These are phyloP conservation scores for Coleophora deauratella DNA, from an alignment of 2,888 invertebrate genomes.

Conservation along the genomic window DNA sequence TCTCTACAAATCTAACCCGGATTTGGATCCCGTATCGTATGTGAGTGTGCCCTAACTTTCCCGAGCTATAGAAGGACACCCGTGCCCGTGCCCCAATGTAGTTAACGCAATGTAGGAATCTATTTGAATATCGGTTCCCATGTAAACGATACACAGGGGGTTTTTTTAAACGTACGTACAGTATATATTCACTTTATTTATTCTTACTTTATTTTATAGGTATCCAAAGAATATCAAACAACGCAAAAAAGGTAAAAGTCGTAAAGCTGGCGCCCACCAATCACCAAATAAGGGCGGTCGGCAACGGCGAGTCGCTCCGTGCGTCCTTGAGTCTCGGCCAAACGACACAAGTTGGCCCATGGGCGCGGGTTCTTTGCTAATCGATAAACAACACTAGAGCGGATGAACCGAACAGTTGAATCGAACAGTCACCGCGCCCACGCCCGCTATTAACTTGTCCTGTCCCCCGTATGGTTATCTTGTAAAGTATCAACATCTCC, in stretches of 20 bases:
- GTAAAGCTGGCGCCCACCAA: slow-evolving; percentile 73
- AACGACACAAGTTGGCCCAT: slow-evolving; percentile 73
- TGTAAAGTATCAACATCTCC: no score
- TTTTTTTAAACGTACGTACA: no score
- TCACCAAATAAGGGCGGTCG: slow-evolving; percentile 70
- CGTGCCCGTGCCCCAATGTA: no score
- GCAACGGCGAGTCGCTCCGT: slow-evolving; percentile 54
- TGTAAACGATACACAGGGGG: no score
- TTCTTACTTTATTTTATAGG: no score
- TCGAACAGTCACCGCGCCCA: slow-evolving; percentile 52
- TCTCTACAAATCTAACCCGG: no score
- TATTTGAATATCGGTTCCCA: no score
- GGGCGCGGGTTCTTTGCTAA: slow-evolving; percentile 68
- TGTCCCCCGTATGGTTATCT: slow-evolving; percentile 46
- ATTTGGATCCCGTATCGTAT: no score
- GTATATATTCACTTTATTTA: no score
- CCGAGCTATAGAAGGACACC: no score
- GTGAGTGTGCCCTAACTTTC: no score
- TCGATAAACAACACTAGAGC: slow-evolving; percentile 59
- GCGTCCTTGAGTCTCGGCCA: slow-evolving; percentile 72
- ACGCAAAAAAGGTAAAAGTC: slow-evolving; percentile 67
- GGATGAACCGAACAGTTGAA: slow-evolving; percentile 43
- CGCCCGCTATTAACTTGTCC: slow-evolving; percentile 50
- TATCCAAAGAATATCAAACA: slow-evolving; percentile 23
- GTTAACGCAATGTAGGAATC: no score